Percentiles rank a stretch among this genome's conserved stretches.
phyloP scores from a whole-genome alignment of 2,888 invertebrate species.

The Protonemura montana region DNA sequence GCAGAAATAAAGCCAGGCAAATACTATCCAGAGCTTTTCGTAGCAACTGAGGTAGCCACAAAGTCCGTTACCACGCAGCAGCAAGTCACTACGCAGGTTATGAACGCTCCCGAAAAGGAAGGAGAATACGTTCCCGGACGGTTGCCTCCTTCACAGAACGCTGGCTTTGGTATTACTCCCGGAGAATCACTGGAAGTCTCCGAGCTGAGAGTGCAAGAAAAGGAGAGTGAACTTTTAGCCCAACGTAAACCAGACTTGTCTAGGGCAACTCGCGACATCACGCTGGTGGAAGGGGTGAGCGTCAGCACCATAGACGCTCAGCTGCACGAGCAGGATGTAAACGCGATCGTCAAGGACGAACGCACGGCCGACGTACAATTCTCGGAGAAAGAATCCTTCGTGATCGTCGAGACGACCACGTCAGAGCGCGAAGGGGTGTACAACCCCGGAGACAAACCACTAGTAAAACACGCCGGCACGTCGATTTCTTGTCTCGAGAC shows the following conservation, averaged over 20 bases:
- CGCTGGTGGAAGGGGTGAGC: conserved; percentile 62
- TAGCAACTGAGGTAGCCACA: conserved; percentile 78
- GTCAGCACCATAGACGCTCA: conserved; percentile 71
- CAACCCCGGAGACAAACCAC: conserved; percentile 59
- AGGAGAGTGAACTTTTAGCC: conserved; percentile 66
- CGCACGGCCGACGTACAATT: conserved; percentile 69
- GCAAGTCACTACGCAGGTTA: conserved; percentile 69
- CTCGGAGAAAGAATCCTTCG: conserved; percentile 68
- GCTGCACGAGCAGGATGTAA: conserved; percentile 49
- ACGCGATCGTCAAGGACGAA: conserved; percentile 54
- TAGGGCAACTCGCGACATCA: conserved; percentile 63
- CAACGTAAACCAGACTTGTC: conserved; percentile 59
- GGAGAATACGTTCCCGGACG: conserved; percentile 67
- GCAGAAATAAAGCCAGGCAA: conserved; percentile 77
- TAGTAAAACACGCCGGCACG: conserved; percentile 58
- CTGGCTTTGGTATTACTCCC: conserved; percentile 65
- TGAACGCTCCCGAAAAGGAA: conserved; percentile 74
- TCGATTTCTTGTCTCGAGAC: conserved; percentile 65
- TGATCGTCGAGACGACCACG: conserved; percentile 65
- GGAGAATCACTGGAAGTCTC: conserved; percentile 68
- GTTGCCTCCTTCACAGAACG: conserved; percentile 69
- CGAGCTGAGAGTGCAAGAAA: conserved; percentile 69
- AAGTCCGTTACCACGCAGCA: conserved; percentile 71
- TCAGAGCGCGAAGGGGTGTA: conserved; percentile 69
- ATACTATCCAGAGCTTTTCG: conserved; percentile 80